A percentile compares a stretch with the other conserved stretches of the same genome.
These are phyloP conservation scores for Corythucha ciliata DNA, from an alignment of 2,888 invertebrate genomes.

Conservation along the genomic window DNA sequence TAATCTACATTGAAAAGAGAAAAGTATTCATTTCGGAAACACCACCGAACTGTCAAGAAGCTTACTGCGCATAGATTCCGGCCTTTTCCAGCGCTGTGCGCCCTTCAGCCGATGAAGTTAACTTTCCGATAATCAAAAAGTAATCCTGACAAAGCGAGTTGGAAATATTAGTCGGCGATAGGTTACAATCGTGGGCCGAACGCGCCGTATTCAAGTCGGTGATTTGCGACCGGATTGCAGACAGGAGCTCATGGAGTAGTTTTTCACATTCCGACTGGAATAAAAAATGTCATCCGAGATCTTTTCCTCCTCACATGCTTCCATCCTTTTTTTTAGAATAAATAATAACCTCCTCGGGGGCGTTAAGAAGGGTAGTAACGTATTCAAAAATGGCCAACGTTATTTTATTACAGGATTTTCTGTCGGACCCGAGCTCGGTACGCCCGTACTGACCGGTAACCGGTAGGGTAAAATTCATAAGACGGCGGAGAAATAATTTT, in stretches of 20 bases:
- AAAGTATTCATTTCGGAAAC: neutral
- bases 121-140: slow-evolving; percentile 83
- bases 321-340: too few relatives aligned
- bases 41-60: neutral
- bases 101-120: slow-evolving; percentile 63
- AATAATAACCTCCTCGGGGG: slow-evolving; percentile 52
- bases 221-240: slow-evolving; percentile 67
- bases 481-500: slow-evolving; percentile 58
- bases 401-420: slow-evolving; percentile 39
- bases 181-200: slow-evolving; percentile 75
- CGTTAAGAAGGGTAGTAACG: slow-evolving; percentile 57
- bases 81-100: slow-evolving; percentile 62
- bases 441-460: slow-evolving; percentile 79
- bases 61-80: slow-evolving; percentile 52
- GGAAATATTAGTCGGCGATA: slow-evolving; percentile 78
- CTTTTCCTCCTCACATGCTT: too few relatives aligned
- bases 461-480: slow-evolving; percentile 78
- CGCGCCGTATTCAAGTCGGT: slow-evolving; percentile 55
- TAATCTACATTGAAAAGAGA: slow-evolving; percentile 19
- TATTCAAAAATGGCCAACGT: slow-evolving; percentile 50
- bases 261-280: slow-evolving; percentile 51
- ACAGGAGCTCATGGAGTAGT: slow-evolving; percentile 66
- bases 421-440: slow-evolving; percentile 55
- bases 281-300: slow-evolving; percentile 14
- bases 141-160: slow-evolving; percentile 89